Base-by-base conservation (phyloP, 2,797 vertebrate species). In the Manis pentadactyla region DNA sequence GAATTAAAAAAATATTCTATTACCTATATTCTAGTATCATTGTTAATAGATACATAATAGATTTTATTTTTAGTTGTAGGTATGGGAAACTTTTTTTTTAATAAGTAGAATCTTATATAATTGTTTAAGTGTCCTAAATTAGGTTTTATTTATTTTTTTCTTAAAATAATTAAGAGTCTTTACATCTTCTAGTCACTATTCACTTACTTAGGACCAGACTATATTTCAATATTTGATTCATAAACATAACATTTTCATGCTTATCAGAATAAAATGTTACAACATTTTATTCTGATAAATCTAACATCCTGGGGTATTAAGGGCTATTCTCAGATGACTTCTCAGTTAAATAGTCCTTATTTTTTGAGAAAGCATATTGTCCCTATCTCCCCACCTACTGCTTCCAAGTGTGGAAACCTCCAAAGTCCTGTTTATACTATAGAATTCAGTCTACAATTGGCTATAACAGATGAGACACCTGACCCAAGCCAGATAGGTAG, bases 211-310 rank as follows among this genome's bases (percentile, higher is more conserved):
- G 3, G 14, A 68, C 69, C 2, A 88, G 51, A 81, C 15, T 2
- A 9, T 63, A 51, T 7, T 64, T 90, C 59, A 75, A 79, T 79
- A 79, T 42, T 34, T 96, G 17, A 21, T 66, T 37, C 51, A 34
- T 66, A 81, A 46, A 29, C 2, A 31, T 39, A 64, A 29, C 75
- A 55, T 61, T 79, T 42, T 59, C 23, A 3, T 78, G 17, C 3
- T 23, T 71, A 53, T 66, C 73, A 55, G 21, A 59, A 61, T 78
- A 82, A 82, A 77, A 66, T 71, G 1, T 37, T 68, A 29, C 64
- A 82, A 34, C 21, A 64, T 21, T 51, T 94, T n/a, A n/a, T n/a
- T n/a, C n/a, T n/a, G n/a, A n/a, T n/a, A n/a, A n/a, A n/a, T n/a
- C 21, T 83, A 34, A 59, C 12, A 57, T 13, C 0, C 19, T 68